These are phyloP conservation scores for Chrysomallon squamiferum DNA, from an alignment of 1,140 invertebrate species.

Conservation along the genomic window DNA sequence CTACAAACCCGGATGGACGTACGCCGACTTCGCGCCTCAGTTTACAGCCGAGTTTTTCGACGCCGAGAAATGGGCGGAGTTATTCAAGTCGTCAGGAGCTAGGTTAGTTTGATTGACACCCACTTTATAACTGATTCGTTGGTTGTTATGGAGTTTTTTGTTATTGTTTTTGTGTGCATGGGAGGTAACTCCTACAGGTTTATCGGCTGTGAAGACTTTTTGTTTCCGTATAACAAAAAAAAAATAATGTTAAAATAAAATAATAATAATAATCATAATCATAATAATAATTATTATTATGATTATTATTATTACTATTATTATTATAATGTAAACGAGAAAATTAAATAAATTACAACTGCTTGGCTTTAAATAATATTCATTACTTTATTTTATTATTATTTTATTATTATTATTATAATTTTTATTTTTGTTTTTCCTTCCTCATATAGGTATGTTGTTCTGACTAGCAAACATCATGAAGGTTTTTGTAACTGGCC, in stretches of 20 bases:
- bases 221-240: not conserved
- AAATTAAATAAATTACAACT: not conserved
- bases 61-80: constrained; percentile 34
- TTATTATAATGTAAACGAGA: not conserved
- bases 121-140: too few relatives aligned
- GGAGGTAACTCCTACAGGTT: too few relatives aligned
- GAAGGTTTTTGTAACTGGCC: constrained; percentile 61
- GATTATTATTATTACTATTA: too few relatives aligned
- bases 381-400: not conserved
- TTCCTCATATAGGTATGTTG: constrained; percentile 40
- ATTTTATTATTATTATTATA: too few relatives aligned
- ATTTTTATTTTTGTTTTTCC: too few relatives aligned
- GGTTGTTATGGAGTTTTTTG: too few relatives aligned
- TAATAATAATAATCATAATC: too few relatives aligned
- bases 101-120: constrained; percentile 44
- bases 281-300: too few relatives aligned
- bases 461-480: constrained; percentile 58
- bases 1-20: constrained; percentile 51
- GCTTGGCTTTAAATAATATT: not conserved
- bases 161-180: too few relatives aligned
- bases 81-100: constrained; percentile 38
- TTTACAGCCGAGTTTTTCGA: constrained; percentile 48
- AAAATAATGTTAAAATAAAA: too few relatives aligned
- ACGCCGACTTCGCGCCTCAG: constrained; percentile 43
- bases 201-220: too few relatives aligned